These are phyloP conservation scores for Stenurella melanura DNA, from an alignment of 2,888 invertebrate genomes.

Conservation along the genomic window DNA sequence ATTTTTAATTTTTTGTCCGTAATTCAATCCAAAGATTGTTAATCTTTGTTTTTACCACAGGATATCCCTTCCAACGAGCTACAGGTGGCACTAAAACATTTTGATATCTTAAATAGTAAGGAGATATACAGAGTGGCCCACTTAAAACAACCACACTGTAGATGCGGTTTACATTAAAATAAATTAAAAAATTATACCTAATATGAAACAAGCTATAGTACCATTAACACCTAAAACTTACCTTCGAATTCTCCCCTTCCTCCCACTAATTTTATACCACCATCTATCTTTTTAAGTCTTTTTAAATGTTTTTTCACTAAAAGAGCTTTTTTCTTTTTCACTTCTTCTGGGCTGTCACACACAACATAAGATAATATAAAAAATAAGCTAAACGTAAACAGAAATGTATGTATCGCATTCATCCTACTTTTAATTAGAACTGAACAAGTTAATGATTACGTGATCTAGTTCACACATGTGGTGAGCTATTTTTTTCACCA, in stretches of 20 bases:
- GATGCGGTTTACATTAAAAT: too few species aligned
- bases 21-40: too few species aligned
- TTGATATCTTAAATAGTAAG: too few species aligned
- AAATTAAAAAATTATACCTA: background rate
- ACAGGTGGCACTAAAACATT: too few species aligned
- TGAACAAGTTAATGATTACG: slow-evolving; percentile 28
- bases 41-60: too few species aligned
- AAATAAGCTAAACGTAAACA: slow-evolving; percentile 15
- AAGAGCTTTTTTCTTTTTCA: slow-evolving; percentile 73
- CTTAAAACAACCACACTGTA: too few species aligned
- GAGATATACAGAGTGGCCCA: too few species aligned
- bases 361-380: slow-evolving; percentile 13
- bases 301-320: slow-evolving; percentile 83
- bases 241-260: slow-evolving; percentile 84
- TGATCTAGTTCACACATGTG: slow-evolving; percentile 54
- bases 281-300: slow-evolving; percentile 83
- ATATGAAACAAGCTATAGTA: background rate
- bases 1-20: too few species aligned
- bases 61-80: too few species aligned
- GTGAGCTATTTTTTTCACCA: slow-evolving; percentile 52
- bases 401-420: slow-evolving; percentile 18
- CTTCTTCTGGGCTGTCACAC: slow-evolving; percentile 50
- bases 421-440: slow-evolving; percentile 23
- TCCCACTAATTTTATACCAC: slow-evolving; percentile 83
- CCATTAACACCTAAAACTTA: slow-evolving; percentile 68